Conservation (phyloP, 2,888 invertebrate genomes). For the Eudemis profundana region DNA sequence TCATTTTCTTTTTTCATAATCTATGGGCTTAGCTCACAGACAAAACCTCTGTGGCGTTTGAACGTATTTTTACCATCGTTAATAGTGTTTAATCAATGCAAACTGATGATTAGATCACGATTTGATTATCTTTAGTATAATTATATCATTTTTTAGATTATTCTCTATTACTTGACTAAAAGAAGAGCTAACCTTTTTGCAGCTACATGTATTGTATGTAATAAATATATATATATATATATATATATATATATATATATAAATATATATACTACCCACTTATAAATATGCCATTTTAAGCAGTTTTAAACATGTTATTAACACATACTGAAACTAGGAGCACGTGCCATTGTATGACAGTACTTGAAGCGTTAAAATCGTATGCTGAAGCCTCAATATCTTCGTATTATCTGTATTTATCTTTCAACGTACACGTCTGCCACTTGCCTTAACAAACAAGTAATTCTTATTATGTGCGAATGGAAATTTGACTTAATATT, state of each 20-base stretch:
- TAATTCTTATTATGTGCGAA: background rate
- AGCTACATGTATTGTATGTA: too few species aligned
- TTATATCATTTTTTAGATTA: too few species aligned
- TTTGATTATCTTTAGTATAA: too few species aligned
- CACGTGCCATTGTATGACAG: slow-evolving; percentile 15
- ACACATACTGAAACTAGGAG: slow-evolving; percentile 10
- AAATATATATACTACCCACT: background rate
- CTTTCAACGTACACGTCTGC: slow-evolving; percentile 17
- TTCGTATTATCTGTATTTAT: slow-evolving; percentile 34
- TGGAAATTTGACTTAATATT: background rate
- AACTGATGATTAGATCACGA: too few species aligned
- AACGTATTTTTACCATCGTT: too few species aligned
- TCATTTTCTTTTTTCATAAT: background rate
- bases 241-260: too few species aligned
- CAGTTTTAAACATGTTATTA: slow-evolving; percentile 5
- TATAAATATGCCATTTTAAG: background rate
- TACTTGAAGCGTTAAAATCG: slow-evolving; percentile 21
- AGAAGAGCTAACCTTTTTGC: too few species aligned
- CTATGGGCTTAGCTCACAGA: background rate
- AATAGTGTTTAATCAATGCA: too few species aligned
- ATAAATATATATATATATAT: too few species aligned
- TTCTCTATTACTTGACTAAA: too few species aligned
- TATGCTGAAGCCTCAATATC: slow-evolving; percentile 30
- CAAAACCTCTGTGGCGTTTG: too few species aligned
- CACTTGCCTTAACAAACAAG: background rate